Base-by-base conservation (phyloP, 1,140 invertebrate species). In the Drosophila nigromelanica region DNA sequence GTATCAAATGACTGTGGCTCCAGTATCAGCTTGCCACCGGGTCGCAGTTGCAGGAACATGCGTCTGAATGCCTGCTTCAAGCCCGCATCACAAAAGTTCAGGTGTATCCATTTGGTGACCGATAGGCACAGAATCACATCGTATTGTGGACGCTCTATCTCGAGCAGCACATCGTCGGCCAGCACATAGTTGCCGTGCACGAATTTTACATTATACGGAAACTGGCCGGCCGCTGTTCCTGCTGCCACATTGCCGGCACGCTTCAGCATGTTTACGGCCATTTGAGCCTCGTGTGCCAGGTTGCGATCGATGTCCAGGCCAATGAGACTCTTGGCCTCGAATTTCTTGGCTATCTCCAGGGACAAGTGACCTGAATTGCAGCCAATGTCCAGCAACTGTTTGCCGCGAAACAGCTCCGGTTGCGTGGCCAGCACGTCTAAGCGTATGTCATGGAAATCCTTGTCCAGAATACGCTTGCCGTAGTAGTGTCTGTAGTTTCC, bases 51-150 rank as follows among this genome's bases (percentile, higher is more conserved):
- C 1, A 94, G 93, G 91, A 95, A 98, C 93, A 98, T 98, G 15
- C 98, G 93, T 64, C 96, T 95, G 91, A 99, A 99, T 30, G 97
- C 95, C 64, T 97, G 94, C 92, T 98, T 99, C 11, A 99, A 90
- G 1, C 98, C 99, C n/a, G 94, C 94, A 93, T 99, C 99, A 24
- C 98, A 97, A 94, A 96, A 98, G 92, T 99, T 99, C 4, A 99
- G 93, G 91, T 99, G 99, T 81, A 99, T 95, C 98, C 99, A 99
- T 93, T 99, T 99, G 1, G 98, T 99, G 15, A 99, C 95, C 14
- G 97, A 98, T 2, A 99, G 93, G 89, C 98, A 99, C 1, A 99
- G 92, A 71, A 99, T 99, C 15, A 96, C 94, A 92, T 99, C 98
- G 92, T 97, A 99, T 91, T 99, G 97, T 24, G 96, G 95, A 66